A percentile compares a stretch with the other conserved stretches of the same genome.
Evolutionary conservation across 2,888 invertebrate genomes (phyloP).

Genomic region (Volucella zonaria): DNA sequence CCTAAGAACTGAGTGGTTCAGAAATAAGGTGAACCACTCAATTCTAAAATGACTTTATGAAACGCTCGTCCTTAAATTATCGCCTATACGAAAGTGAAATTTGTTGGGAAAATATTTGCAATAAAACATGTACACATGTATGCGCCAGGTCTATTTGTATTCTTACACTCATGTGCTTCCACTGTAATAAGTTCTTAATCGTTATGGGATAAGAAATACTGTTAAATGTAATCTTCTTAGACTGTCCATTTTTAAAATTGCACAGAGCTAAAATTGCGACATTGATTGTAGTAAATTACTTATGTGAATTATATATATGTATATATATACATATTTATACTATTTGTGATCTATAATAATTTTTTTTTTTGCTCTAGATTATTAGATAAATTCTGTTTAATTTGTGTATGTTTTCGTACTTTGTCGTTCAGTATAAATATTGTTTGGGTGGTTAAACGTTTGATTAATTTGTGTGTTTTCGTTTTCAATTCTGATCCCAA

Average conservation of each 20-base stretch:
- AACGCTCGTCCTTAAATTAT: too few species aligned
- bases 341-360: conserved; percentile 10
- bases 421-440: conserved; percentile 10
- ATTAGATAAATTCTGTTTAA: not conserved
- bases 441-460: conserved; percentile 50
- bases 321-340: conserved; percentile 53
- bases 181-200: too few species aligned
- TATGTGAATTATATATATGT: conserved; percentile 27
- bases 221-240: not conserved
- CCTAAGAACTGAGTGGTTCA: too few species aligned
- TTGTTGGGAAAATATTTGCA: too few species aligned
- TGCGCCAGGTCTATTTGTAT: too few species aligned
- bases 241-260: conserved; percentile 20
- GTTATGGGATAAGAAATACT: too few species aligned
- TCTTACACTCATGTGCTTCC: too few species aligned
- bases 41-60: too few species aligned
- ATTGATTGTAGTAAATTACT: conserved; percentile 25
- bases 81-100: too few species aligned
- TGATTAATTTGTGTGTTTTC: conserved; percentile 34
- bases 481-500: conserved; percentile 40
- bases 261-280: conserved; percentile 7
- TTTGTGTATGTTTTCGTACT: conserved; percentile 8
- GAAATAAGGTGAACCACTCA: too few species aligned
- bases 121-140: too few species aligned
- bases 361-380: conserved; percentile 12